phyloP scores from a whole-genome alignment of 2,113 vertebrate species.

The Cariama cristata region DNA sequence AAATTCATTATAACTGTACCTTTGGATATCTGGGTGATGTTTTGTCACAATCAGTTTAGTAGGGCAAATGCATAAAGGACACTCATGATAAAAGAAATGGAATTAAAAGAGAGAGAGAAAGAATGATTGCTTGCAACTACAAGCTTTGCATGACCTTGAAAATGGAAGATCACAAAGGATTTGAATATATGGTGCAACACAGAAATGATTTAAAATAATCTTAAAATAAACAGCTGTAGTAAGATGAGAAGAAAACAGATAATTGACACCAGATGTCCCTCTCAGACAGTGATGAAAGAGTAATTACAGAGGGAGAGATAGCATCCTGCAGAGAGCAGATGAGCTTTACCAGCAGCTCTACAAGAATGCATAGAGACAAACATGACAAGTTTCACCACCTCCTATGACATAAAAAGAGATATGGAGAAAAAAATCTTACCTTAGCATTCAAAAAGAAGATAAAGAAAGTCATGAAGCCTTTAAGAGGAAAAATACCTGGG shows the following conservation, averaged over 20 bases:
- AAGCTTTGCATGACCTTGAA: slow-evolving; percentile 54
- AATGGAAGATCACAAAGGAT: slow-evolving; percentile 41
- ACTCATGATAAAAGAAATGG: background rate
- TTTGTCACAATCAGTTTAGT: background rate
- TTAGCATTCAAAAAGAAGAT: background rate
- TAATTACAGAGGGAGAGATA: slow-evolving; percentile 67
- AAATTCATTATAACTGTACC: background rate
- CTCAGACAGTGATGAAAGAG: slow-evolving; percentile 73
- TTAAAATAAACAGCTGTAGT: slow-evolving; percentile 71
- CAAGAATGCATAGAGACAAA: slow-evolving; percentile 58
- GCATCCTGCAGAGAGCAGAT: slow-evolving; percentile 67
- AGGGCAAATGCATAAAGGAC: background rate
- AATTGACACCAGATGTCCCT: slow-evolving; percentile 74
- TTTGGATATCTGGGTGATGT: background rate
- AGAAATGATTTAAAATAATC: slow-evolving; percentile 67
- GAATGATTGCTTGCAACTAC: background rate
- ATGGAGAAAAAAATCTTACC: background rate
- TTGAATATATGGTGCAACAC: slow-evolving; percentile 15
- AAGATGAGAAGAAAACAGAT: slow-evolving; percentile 70
- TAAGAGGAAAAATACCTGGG: slow-evolving; percentile 41
- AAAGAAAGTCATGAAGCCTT: background rate
- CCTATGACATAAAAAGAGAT: slow-evolving; percentile 4
- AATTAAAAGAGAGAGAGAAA: background rate
- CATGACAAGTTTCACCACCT: slow-evolving; percentile 47
- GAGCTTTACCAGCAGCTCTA: slow-evolving; percentile 61